These are phyloP conservation scores for Lepus oiostolus DNA, from an alignment of 2,797 vertebrate species.

Conservation along the genomic window DNA sequence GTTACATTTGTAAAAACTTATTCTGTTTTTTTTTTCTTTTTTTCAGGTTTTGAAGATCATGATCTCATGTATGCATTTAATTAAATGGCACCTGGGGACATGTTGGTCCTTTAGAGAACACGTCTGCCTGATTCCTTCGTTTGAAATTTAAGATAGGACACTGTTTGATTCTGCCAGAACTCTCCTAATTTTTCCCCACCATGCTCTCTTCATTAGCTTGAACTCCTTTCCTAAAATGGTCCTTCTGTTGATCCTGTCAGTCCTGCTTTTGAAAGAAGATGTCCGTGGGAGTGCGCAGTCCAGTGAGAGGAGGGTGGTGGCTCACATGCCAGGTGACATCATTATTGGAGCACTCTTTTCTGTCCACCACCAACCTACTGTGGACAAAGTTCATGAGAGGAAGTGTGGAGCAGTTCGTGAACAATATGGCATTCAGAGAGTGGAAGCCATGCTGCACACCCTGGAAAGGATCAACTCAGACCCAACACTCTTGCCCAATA, in stretches of 20 bases:
- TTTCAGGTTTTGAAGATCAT: constrained; percentile 88
- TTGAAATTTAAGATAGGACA: constrained; percentile 72
- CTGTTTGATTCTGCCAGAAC: constrained; percentile 71
- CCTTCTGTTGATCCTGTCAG: constrained; percentile 90
- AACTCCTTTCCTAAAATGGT: constrained; percentile 91
- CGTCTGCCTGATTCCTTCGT: constrained; percentile 64
- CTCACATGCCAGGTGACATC: constrained; percentile 97
- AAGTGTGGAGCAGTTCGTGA: constrained; percentile 98
- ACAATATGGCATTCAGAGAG: constrained; percentile 98
- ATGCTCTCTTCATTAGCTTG: constrained; percentile 90
- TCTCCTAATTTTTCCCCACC: constrained; percentile 73
- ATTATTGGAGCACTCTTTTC: constrained; percentile 99
- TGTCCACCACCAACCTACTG: constrained; percentile 98
- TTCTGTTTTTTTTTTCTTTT: constrained; percentile 45
- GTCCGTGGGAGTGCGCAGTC: constrained; percentile 91
- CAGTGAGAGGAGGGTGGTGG: constrained; percentile 95
- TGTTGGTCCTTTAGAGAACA: constrained; percentile 79
- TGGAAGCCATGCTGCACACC: constrained; percentile 98
- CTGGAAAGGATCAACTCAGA: constrained; percentile 97
- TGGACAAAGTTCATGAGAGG: constrained; percentile 98
- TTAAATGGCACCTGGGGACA: constrained; percentile 71
- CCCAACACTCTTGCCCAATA: constrained; percentile 94
- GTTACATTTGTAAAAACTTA: neutral
- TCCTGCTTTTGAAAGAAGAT: constrained; percentile 91
- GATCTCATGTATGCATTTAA: constrained; percentile 74